Evolutionary conservation across 2,888 invertebrate genomes (phyloP), one percentile per base, ranked within the genome.

Genomic region (Crioceris asparagi): DNA sequence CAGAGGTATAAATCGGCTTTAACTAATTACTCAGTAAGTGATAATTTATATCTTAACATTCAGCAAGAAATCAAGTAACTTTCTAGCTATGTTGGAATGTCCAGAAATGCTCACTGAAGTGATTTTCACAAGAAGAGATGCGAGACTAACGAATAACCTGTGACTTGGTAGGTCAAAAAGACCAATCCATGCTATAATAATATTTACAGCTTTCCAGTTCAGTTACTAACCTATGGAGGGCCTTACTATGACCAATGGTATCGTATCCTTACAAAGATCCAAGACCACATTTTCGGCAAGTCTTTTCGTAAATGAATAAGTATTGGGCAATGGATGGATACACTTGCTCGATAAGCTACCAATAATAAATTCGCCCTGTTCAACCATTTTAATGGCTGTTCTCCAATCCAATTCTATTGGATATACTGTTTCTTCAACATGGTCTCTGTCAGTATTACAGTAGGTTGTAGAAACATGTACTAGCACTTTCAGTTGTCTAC

Each of bases 271-370:
- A 36, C 59, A 57, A 44, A 61, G 42, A 47, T 86, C 83, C 14
- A 74, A 68, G 1, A 87, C 72, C 4, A 86, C 72, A 39, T 82
- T 78, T 53, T 96, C 94, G 0, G 87, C 85, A 43, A 94, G 57
- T 38, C 84, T 80, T 61, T 96, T 94, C 0, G 90, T 83, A 58
- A 85, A 90, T 0, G 86, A 86, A 56, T 96, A 96, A 0, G 93
- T 91, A 55, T 94, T 94, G 0, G 91, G 91, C 18, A 84, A 73
- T 11, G 68, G 67, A 8, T 69, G 72, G 7, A 81, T 59, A 38
- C 62, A 67, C 36, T 83, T 81, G 0, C 71, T 57, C 2, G 78
- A 75, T 0, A 81, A 56, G 1, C 69, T 63, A 29, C 71, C 65
- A 0, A 83, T 52, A 0, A 64, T 61, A 1, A n/a, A n/a, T n/a